These are phyloP conservation scores for Sterna hirundo DNA, from an alignment of 2,113 vertebrate species.

Conservation along the genomic window DNA sequence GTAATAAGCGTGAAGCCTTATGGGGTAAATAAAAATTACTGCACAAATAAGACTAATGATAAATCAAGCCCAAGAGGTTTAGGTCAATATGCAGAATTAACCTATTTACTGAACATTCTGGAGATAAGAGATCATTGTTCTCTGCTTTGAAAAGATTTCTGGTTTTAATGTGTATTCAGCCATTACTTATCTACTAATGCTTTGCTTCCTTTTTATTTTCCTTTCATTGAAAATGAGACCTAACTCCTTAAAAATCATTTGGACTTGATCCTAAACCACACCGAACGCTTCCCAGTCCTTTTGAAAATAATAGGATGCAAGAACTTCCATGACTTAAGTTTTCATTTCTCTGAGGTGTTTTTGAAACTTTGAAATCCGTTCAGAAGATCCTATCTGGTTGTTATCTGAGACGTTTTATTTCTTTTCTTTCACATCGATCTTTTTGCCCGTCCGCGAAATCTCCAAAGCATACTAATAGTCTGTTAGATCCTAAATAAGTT, in stretches of 20 bases:
- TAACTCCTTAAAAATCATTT: conserved; percentile 32
- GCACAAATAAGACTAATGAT: not conserved
- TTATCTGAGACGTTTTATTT: not conserved
- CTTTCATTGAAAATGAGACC: conserved; percentile 48
- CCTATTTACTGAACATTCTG: not conserved
- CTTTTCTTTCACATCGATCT: not conserved
- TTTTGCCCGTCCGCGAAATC: not conserved
- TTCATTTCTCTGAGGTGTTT: not conserved
- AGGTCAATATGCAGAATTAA: not conserved
- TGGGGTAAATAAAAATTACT: not conserved
- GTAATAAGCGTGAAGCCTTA: not conserved
- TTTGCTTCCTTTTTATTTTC: conserved; percentile 59
- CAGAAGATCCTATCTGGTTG: not conserved
- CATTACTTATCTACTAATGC: conserved; percentile 27
- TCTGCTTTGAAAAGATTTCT: conserved; percentile 30
- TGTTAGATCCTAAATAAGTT: not conserved
- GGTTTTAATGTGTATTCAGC: not conserved
- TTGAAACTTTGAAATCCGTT: not conserved
- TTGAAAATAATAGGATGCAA: not conserved
- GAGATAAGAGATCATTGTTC: conserved; percentile 45
- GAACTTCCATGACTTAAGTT: not conserved
- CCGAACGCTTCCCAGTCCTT: not conserved
- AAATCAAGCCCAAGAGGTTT: not conserved
- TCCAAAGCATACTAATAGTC: not conserved
- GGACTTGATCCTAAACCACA: conserved; percentile 46